These are phyloP conservation scores for Laticauda laticaudata DNA, from an alignment of 2,113 vertebrate genomes.

Conservation along the genomic window DNA sequence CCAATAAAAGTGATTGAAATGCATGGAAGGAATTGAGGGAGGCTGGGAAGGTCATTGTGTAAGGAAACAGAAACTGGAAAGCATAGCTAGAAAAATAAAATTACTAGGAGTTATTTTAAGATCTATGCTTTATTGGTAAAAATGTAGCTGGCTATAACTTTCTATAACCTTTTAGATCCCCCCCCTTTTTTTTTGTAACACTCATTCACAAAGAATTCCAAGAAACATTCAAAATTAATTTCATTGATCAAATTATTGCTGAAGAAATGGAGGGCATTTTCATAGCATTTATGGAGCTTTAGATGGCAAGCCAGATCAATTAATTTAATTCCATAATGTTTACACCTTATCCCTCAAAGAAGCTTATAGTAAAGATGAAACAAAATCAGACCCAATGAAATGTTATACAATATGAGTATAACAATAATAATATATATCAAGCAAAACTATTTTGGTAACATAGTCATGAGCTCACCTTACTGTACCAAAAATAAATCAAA, in stretches of 20 bases:
- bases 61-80: not conserved
- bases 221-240: not conserved
- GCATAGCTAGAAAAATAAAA: not conserved
- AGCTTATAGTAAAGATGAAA: not conserved
- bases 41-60: not conserved
- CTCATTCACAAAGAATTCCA: not conserved
- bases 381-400: not conserved
- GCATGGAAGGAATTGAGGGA: not conserved
- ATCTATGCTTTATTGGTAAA: slow-evolving; percentile 71
- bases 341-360: not conserved
- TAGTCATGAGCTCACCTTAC: not conserved
- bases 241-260: not conserved
- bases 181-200: not conserved
- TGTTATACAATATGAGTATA: not conserved
- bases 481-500: not conserved
- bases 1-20: slow-evolving; percentile 14
- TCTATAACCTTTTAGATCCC: not conserved
- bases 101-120: slow-evolving; percentile 51
- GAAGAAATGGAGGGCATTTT: not conserved
- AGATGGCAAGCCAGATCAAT: not conserved
- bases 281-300: not conserved
- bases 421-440: not conserved
- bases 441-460: not conserved
- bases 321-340: not conserved
- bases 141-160: slow-evolving; percentile 54